These are phyloP conservation scores for Thymelicus lineola DNA, from an alignment of 2,888 invertebrate species.

Conservation along the genomic window DNA sequence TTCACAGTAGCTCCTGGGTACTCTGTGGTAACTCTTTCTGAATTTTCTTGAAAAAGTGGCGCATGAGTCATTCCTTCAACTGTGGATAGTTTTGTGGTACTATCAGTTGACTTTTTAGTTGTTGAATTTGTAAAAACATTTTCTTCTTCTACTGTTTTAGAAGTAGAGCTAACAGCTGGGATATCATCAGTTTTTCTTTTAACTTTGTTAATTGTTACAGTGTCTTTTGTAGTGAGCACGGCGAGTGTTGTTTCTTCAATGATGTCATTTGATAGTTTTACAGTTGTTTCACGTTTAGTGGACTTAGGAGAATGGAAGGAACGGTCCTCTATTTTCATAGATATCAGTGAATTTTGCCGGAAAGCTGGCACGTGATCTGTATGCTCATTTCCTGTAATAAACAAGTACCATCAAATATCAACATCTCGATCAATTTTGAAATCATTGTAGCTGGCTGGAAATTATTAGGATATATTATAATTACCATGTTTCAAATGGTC, in stretches of 20 bases:
- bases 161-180: conserved; percentile 48
- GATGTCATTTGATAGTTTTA: conserved; percentile 52
- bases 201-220: conserved; percentile 63
- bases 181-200: conserved; percentile 69
- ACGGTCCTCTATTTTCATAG: conserved; percentile 59
- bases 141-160: conserved; percentile 42
- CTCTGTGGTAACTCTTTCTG: conserved; percentile 53
- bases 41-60: conserved; percentile 31
- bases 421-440: too few relatives aligned
- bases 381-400: conserved; percentile 38
- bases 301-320: conserved; percentile 59
- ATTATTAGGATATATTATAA: not conserved
- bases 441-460: not conserved
- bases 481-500: conserved; percentile 62
- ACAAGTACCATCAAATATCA: conserved; percentile 1
- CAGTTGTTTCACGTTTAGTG: conserved; percentile 59
- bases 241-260: conserved; percentile 54
- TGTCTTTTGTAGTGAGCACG: conserved; percentile 53
- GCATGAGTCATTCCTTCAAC: conserved; percentile 42
- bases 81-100: conserved; percentile 43
- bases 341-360: conserved; percentile 51
- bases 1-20: conserved; percentile 69
- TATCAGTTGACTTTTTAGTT: conserved; percentile 43
- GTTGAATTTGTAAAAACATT: conserved; percentile 42
- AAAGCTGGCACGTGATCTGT: conserved; percentile 28